Base-by-base conservation (phyloP, 2,113 vertebrate genomes). In the Cairina moschata region DNA sequence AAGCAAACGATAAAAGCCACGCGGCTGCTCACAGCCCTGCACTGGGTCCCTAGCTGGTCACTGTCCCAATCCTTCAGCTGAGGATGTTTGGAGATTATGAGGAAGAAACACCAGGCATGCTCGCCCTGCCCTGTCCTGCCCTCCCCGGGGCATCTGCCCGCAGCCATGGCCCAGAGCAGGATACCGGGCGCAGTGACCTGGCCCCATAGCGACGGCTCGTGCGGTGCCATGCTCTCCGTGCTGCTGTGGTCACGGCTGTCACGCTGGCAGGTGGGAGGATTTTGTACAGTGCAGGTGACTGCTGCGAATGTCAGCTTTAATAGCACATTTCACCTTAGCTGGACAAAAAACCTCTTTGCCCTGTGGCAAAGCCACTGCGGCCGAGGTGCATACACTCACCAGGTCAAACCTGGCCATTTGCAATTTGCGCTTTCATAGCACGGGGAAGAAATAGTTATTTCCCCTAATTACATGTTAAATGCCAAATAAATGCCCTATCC, bases 401-500 rank as follows among this genome's bases (percentile, higher is more conserved):
- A 13, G 68, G 68, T 84, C 79, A 68, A 36, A 60, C 22, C 69
- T 20, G 65, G n/a, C 69, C 92, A 55, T 42, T 75, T 91, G 66
- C 88, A 72, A 38, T 56, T 42, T n/a, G 18, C 60, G 21, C 28
- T 83, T 81, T 31, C 88, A 86, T 78, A 67, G 66, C 60, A 71
- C 0, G 1, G 69, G 73, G 36, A 87, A 96, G 83, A 95, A 96
- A 95, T 14, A 82, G 69, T 82, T 93, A 79, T 73, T 92, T 84
- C 36, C 76, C 36, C 86, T 91, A 86, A 87, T 92, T 88, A 76
- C 83, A 82, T 11, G 73, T 96, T 91, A 93, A 94, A 92, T 90
- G 86, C 76, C 93, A 92, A 94, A 93, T 90, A 95, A 97, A 91
- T 73, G 92, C 80, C 91, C 88, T 84, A 79, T 40, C 73, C 9